phyloP scores from a whole-genome alignment of 2,888 invertebrate genomes.

The Pseudanteris insignis region DNA sequence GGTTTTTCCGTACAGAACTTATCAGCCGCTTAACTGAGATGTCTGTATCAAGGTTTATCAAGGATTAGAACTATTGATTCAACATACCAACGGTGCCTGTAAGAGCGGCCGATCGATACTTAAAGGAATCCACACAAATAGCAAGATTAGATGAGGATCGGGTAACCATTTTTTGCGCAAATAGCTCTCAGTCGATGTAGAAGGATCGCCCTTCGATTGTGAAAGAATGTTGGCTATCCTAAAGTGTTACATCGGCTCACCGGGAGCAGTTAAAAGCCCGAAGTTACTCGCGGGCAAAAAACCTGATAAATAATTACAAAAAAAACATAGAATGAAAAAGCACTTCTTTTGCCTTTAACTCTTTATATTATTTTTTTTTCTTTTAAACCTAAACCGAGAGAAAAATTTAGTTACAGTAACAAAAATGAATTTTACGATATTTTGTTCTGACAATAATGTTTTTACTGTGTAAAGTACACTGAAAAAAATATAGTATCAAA shows the following conservation, averaged over 20 bases:
- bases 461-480: too few species aligned
- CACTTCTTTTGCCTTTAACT: too few species aligned
- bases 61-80: constrained; percentile 45
- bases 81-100: constrained; percentile 17
- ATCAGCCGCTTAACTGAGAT: constrained; percentile 38
- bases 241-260: constrained; percentile 26
- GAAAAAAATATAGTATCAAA: too few species aligned
- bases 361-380: too few species aligned
- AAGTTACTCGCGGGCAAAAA: too few species aligned
- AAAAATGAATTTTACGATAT: too few species aligned
- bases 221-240: constrained; percentile 43
- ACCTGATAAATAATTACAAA: too few species aligned
- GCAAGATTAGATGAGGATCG: constrained; percentile 50
- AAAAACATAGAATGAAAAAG: too few species aligned
- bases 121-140: constrained; percentile 50
- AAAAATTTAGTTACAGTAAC: too few species aligned
- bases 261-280: too few species aligned
- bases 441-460: too few species aligned
- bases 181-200: constrained; percentile 46
- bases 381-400: too few species aligned
- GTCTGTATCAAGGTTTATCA: constrained; percentile 42
- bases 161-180: constrained; percentile 47
- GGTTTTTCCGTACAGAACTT: constrained; percentile 26
- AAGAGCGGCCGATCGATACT: constrained; percentile 42
- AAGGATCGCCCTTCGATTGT: constrained; percentile 44